These are phyloP conservation scores for Sarcophaga variegata DNA, from an alignment of 2,888 invertebrate genomes.

Conservation along the genomic window DNA sequence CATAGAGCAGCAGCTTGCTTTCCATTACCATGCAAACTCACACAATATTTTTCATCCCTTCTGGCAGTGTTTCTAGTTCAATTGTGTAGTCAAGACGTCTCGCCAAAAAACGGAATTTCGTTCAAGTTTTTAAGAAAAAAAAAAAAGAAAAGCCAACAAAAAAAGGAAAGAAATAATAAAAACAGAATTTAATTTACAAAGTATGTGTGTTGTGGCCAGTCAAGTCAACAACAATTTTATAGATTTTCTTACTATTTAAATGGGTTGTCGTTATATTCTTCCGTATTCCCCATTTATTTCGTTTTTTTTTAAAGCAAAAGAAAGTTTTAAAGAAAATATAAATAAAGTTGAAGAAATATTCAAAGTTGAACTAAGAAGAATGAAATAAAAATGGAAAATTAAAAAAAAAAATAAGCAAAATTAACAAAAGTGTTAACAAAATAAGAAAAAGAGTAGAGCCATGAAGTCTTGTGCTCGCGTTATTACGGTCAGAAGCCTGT, in stretches of 20 bases:
- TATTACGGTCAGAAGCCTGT: background rate
- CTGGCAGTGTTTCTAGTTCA: slow-evolving; percentile 79
- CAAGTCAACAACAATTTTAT: slow-evolving; percentile 11
- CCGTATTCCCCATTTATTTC: background rate
- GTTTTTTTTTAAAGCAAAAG: too few species aligned
- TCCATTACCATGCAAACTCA: slow-evolving; percentile 68
- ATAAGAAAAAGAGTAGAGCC: background rate
- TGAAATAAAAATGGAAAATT: too few species aligned
- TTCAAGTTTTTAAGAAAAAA: background rate
- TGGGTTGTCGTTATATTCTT: background rate
- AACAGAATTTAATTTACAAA: background rate
- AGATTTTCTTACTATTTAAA: background rate
- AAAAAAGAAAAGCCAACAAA: background rate
- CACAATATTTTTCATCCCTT: slow-evolving; percentile 72
- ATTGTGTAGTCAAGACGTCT: slow-evolving; percentile 79
- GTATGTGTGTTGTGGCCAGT: slow-evolving; percentile 40
- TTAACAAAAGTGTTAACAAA: background rate
- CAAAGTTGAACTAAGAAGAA: background rate
- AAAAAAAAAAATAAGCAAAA: background rate
- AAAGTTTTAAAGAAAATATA: too few species aligned
- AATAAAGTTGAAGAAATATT: too few species aligned
- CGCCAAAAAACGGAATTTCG: slow-evolving; percentile 70
- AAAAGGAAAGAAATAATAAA: background rate
- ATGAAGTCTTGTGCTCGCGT: background rate
- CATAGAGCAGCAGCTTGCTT: slow-evolving; percentile 39